Base-by-base conservation (phyloP, 2,888 invertebrate genomes). In the Hemicrepidius hirtus region DNA sequence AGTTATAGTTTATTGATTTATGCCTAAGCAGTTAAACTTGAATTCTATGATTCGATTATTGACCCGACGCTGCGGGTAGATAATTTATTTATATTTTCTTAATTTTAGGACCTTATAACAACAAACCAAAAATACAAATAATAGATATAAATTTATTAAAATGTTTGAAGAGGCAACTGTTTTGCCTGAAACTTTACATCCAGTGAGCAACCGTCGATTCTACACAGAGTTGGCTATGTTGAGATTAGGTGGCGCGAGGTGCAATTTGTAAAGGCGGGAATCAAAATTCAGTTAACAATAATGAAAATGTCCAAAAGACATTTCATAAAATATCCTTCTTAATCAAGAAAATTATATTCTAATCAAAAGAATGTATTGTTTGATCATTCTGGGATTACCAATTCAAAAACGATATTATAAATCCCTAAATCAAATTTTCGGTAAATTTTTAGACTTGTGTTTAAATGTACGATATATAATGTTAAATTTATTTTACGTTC, bases 191-290 rank as follows among this genome's bases (percentile, higher is more conserved):
- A 24, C 21, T 21, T 13, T 21, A 13, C 16, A 57, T 57, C 57
- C 12, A 37, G 37, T 3, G 57, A 57, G 57, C 40, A 28, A 21
- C n/a, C 57, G 57, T 0, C 3, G 18, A n/a, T 10, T 57, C 4
- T 35, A 5, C 57, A n/a, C 18, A 57, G 21, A 13, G n/a, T 57
- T 32, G 35, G 18, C 1, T 4, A 7, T 5, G 10, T 9, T 18
- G 50, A 50, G 16, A 50, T 57, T 57, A 57, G 57, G 37, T 57
- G 57, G 57, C 57, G 57, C 57, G 32, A 57, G 12, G 57, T 57
- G 35, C n/a, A 37, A 5, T 57, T 57, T 40, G 57, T 16, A 24
- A 5, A n/a, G 13, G 53, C 53, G 53, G 53, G 28, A 53, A 53
- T 32, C 21, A 53, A 53, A 28, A 32, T 53, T 44, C 32, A 3